Evolutionary conservation across 37 sponge, comb jelly and placozoan species (phyloP).

Genomic region (Dysidea cf. avara): DNA sequence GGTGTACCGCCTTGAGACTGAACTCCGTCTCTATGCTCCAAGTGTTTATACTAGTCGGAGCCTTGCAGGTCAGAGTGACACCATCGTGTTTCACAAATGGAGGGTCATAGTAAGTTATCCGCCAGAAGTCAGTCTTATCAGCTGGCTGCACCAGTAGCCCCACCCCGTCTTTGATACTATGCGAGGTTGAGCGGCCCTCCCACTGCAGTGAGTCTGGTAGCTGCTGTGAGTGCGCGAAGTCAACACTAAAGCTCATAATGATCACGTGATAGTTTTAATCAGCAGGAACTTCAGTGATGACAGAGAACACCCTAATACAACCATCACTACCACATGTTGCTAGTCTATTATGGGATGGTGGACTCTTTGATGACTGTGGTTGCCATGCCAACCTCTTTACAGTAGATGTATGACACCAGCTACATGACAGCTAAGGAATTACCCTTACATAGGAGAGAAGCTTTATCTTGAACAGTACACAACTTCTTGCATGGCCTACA

Average conservation of each 20-base stretch:
- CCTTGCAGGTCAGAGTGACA: constrained; percentile 7
- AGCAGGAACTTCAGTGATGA: no score
- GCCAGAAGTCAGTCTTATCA: constrained; percentile 44
- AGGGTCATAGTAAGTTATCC: constrained; percentile 28
- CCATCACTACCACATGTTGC: constrained; percentile 52
- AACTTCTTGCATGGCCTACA: no score
- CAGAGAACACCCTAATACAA: constrained; percentile 28
- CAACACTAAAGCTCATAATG: not conserved
- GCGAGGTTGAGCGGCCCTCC: not conserved
- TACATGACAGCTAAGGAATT: not conserved
- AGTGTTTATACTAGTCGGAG: constrained; percentile 3
- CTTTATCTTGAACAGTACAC: no score
- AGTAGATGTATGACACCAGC: constrained; percentile 38
- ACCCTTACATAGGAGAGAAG: no score
- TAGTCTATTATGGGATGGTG: not conserved
- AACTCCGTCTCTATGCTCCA: constrained; percentile 11
- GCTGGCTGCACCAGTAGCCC: constrained; percentile 20
- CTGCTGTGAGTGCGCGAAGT: not conserved
- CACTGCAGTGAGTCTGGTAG: not conserved
- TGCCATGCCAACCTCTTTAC: constrained; percentile 69
- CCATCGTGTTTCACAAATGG: constrained; percentile 5
- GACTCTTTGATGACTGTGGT: constrained; percentile 14
- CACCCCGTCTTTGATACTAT: not conserved
- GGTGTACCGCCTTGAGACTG: constrained; percentile 1
- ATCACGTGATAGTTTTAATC: not conserved